Evolutionary conservation across 1,140 invertebrate genomes (phyloP), one percentile per base, ranked within the genome.

Genomic region (Apis dorsata): DNA sequence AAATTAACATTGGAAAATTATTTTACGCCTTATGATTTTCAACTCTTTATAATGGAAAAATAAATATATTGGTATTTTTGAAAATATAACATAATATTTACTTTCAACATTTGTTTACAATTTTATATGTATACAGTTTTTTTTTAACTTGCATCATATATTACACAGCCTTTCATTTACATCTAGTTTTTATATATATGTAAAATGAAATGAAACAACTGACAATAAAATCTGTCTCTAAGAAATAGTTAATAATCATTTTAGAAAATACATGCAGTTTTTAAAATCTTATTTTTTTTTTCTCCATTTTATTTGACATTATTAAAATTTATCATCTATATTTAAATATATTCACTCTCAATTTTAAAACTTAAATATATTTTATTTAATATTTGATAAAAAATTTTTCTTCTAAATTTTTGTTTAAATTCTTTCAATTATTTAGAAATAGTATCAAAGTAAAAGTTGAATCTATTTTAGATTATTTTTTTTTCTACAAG

Each of bases 251-350:
- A 53, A 55, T 51, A 10, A 60, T 68, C 60, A 73, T 19, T 60
- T 44, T 78, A 57, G 44, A 68, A 72, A 60, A 24, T 63, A 24
- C 28, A 49, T 70, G 62, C 12, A 71, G 24, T 59, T 86, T 15
- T 12, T 60, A 70, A 44, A 71, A 59, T 70, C 51, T 75, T 62
- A 65, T 60, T 75, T 62, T 24, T 0, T 66, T 49, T 86, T 72
- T 60, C 81, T 44, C 83, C 86, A 91, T 85, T 90, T 91, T 93
- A 92, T 89, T 83, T 91, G 92, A 92, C 93, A 92, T 90, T 94
- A 94, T 92, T 92, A 91, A 91, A 74, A 92, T 90, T 81, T 91
- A 91, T 87, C 15, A 86, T 87, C 84, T 79, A 75, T 62, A 49
- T 63, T 63, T 62, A 59, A 28, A 71, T 70, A 70, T 84, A 1